Evolutionary conservation across 2,888 invertebrate species (phyloP).

Genomic region (Pecten maximus): DNA sequence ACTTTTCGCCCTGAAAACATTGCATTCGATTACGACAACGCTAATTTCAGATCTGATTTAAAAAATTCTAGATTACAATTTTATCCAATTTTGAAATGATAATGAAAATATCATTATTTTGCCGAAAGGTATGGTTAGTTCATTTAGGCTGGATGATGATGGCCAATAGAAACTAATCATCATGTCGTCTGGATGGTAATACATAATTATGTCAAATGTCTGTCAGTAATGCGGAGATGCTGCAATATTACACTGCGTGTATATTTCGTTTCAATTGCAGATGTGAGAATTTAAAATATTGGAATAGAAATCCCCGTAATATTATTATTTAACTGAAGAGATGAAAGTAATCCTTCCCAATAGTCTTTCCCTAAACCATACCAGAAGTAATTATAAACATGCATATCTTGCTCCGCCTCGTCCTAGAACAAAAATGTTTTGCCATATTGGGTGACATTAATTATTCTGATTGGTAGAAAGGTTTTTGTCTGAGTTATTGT

Average conservation of each 20-base stretch:
- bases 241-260: neutral
- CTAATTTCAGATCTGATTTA: too few species aligned
- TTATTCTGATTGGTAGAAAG: neutral
- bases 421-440: neutral
- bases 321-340: neutral
- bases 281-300: neutral
- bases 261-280: neutral
- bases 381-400: neutral
- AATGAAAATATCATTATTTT: too few species aligned
- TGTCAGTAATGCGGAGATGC: too few species aligned
- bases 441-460: neutral
- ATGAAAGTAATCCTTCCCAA: neutral
- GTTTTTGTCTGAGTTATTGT: neutral
- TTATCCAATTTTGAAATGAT: too few species aligned
- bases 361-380: neutral
- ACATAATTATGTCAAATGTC: too few species aligned
- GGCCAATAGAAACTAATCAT: too few species aligned
- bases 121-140: too few species aligned
- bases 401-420: neutral
- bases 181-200: too few species aligned
- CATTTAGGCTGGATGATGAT: too few species aligned
- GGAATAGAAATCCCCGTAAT: neutral
- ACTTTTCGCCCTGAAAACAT: too few species aligned
- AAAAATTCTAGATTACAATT: too few species aligned
- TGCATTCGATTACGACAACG: too few species aligned